Conservation (phyloP, 2,888 invertebrate genomes). For the Ichneumoninae sp. region DNA sequence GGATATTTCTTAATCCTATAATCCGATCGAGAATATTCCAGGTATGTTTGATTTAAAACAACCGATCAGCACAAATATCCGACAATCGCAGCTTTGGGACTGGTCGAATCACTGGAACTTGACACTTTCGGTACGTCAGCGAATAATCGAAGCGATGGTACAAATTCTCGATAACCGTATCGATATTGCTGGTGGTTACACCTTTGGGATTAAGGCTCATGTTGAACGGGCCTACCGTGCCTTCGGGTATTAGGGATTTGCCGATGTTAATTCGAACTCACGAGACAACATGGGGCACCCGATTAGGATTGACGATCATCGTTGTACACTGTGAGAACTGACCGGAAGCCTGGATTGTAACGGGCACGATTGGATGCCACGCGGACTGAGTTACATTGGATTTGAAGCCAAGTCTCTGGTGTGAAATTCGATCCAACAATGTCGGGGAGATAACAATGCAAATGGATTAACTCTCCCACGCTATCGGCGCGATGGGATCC, state of each 20-base stretch:
- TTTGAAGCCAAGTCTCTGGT: not conserved
- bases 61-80: constrained; percentile 32
- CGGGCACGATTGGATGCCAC: not conserved
- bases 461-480: constrained; percentile 76
- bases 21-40: too few relatives aligned
- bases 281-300: not conserved
- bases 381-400: constrained; percentile 10
- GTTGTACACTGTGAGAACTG: not conserved
- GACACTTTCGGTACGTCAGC: not conserved
- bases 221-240: not conserved
- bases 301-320: constrained; percentile 7
- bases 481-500: constrained; percentile 73
- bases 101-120: not conserved
- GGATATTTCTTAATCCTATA: constrained; percentile 2
- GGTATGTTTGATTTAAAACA: too few relatives aligned
- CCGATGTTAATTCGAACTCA: constrained; percentile 6
- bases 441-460: constrained; percentile 39
- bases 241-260: constrained; percentile 7
- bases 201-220: not conserved
- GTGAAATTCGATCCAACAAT: constrained; percentile 25
- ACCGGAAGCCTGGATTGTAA: constrained; percentile 20
- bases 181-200: not conserved
- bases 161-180: constrained; percentile 12
- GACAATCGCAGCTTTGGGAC: not conserved
- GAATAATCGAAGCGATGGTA: not conserved